phyloP scores from a whole-genome alignment of 2,113 vertebrate genomes.

The Aythya baeri region DNA sequence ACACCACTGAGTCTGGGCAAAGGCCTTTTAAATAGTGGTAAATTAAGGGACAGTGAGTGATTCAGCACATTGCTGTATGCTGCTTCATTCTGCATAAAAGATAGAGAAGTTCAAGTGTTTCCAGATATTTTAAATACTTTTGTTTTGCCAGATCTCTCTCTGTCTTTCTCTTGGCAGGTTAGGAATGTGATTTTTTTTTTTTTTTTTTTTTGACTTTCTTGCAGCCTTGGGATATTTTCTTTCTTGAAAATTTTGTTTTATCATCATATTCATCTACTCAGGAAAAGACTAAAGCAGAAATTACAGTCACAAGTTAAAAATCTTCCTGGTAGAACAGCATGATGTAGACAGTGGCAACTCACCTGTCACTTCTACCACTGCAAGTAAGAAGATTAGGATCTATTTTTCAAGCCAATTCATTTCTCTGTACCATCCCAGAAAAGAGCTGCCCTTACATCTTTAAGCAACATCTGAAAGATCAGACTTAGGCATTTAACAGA shows the following conservation, averaged over 20 bases:
- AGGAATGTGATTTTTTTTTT: background rate
- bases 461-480: background rate
- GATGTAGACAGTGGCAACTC: background rate
- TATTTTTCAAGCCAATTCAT: background rate
- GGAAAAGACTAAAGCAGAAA: background rate
- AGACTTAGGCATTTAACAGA: background rate
- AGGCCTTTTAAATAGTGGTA: conserved; percentile 5
- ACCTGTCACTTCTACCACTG: background rate
- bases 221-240: background rate
- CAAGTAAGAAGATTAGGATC: background rate
- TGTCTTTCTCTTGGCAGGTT: background rate
- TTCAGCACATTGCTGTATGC: conserved; percentile 45
- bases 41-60: conserved; percentile 23
- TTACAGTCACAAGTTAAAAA: background rate
- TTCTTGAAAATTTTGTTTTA: background rate
- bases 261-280: background rate
- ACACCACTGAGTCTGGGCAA: conserved; percentile 40
- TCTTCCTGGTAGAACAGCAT: background rate
- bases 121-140: background rate
- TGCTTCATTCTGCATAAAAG: background rate
- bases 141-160: background rate
- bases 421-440: background rate
- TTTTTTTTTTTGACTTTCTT: background rate
- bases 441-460: background rate
- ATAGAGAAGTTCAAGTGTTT: background rate